phyloP scores from a whole-genome alignment of 2,888 invertebrate genomes.

The Macropis europaea region DNA sequence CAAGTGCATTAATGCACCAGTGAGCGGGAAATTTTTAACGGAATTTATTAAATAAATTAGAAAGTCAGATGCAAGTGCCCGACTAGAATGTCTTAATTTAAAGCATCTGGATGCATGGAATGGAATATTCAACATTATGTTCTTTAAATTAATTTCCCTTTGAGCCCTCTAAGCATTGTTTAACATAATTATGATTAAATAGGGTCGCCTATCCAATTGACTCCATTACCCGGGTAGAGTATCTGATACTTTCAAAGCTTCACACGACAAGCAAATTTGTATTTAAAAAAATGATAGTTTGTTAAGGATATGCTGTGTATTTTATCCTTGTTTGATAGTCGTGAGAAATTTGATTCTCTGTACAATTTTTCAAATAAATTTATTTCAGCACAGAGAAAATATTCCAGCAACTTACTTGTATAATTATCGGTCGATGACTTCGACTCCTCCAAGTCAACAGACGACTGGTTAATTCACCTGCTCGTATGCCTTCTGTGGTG shows the following conservation, averaged over 20 bases:
- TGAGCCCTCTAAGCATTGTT: too few species aligned
- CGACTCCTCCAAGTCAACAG: conserved; percentile 73
- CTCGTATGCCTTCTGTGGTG: conserved; percentile 62
- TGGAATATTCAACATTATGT: neutral
- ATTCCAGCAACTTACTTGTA: conserved; percentile 52
- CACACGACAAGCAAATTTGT: too few species aligned
- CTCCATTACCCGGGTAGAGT: too few species aligned
- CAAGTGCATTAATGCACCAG: conserved; percentile 25
- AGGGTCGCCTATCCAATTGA: too few species aligned
- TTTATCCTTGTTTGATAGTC: too few species aligned
- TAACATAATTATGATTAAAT: too few species aligned
- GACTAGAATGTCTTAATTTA: neutral
- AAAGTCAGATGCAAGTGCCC: neutral
- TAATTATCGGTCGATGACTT: conserved; percentile 46
- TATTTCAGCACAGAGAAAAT: conserved; percentile 11
- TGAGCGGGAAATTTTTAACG: neutral
- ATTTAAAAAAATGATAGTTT: too few species aligned
- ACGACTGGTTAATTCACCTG: conserved; percentile 73
- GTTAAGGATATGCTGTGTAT: too few species aligned
- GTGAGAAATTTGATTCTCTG: neutral
- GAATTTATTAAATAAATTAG: neutral
- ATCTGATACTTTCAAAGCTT: too few species aligned
- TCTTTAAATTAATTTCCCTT: too few species aligned
- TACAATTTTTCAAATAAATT: neutral
- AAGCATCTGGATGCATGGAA: neutral